Evolutionary conservation across 35 echinoderm and acorn worm genomes (phyloP), one percentile per base, ranked within the genome.

Genomic region (Holothuria glaberrima): DNA sequence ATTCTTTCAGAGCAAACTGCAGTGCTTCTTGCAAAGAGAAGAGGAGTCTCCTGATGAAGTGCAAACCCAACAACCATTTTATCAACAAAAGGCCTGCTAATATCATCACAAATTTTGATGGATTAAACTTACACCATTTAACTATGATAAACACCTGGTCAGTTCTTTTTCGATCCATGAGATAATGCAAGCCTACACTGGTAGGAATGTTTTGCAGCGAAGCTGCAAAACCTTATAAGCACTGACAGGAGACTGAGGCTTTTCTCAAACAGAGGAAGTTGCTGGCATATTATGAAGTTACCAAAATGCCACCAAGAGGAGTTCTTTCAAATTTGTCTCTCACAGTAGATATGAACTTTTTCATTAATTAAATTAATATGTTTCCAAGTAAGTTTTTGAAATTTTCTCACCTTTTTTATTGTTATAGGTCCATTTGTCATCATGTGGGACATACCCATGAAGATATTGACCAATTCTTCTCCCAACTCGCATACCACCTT

Each of bases 401-500:
- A n/a, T n/a, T 46, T 10, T 46, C 4, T 10, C 44, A 20, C n/a
- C 13, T 75, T 0, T 75, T 21, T n/a, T n/a, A n/a, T 75, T 45
- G 21, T 75, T 75, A 3, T 21, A 75, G 71, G 36, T 75, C 21
- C 0, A 75, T 32, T 31, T 33, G 25, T 75, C 71, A 7, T 9
- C n/a, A n/a, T n/a, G n/a, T n/a, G n/a, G n/a, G 10, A 46, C 4
- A 46, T 4, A 4, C 71, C 26, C 71, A 75, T 41, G 71, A 75
- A 41, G 71, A 75, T 46, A 46, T 10, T 46, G 75, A 48, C 28
- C 75, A 80, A 48, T 80, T 22, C 75, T 80, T 50, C 20, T 80
- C 75, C 10, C 75, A 80, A 41, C 38, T 80, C 33, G 33, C 75
- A 18, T 16, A 21, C 36, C 14, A 18, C 30, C 75, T 80, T 5